Conservation (phyloP, 2,797 vertebrate species). For the Psittacula echo region DNA sequence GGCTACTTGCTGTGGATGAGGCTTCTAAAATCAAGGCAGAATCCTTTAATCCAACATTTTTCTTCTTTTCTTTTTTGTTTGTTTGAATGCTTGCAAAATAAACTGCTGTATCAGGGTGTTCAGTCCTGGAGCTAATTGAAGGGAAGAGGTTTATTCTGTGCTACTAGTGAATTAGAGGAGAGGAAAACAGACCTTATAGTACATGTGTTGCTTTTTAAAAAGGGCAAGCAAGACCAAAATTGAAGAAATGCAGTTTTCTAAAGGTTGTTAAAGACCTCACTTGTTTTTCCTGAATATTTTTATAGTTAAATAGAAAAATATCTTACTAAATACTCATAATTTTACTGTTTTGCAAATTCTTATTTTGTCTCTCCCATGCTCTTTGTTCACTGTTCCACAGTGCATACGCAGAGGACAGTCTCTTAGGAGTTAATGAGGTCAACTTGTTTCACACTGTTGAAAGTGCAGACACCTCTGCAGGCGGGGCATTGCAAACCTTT, state of each 20-base stretch:
- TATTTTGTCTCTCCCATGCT: background rate
- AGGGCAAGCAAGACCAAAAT: background rate
- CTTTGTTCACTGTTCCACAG: background rate
- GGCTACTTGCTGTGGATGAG: constrained; percentile 3
- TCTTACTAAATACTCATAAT: background rate
- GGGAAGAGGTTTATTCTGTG: constrained; percentile 25
- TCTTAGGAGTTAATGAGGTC: background rate
- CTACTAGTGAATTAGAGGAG: background rate
- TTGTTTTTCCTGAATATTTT: background rate
- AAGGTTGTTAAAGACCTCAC: background rate
- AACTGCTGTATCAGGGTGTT: constrained; percentile 24
- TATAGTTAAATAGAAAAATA: background rate
- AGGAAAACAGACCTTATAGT: background rate
- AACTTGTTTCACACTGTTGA: background rate
- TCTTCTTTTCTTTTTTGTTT: background rate
- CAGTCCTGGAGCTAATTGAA: constrained; percentile 41
- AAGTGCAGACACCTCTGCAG: background rate
- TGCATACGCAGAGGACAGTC: background rate
- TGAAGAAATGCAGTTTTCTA: background rate
- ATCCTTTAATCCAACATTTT: constrained; percentile 37
- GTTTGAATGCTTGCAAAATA: constrained; percentile 4
- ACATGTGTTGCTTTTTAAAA: background rate
- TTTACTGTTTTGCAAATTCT: background rate
- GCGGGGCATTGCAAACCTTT: background rate
- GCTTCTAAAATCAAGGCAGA: constrained; percentile 7